These are phyloP conservation scores for Podiceps cristatus DNA, from an alignment of 2,113 vertebrate species.

Conservation along the genomic window DNA sequence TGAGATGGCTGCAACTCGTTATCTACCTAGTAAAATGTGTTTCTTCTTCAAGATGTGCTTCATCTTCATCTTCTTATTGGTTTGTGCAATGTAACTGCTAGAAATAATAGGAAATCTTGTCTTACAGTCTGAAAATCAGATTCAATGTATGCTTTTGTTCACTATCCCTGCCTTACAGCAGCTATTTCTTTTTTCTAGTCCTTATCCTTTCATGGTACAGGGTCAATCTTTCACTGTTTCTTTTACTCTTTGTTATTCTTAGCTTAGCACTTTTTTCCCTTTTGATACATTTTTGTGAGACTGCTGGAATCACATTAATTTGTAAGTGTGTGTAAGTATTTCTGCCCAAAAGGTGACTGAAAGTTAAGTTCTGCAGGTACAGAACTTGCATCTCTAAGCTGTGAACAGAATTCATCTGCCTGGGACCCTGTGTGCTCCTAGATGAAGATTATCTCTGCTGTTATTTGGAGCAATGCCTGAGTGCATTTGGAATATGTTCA, in stretches of 20 bases:
- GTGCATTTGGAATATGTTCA: not conserved
- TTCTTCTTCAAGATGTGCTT: not conserved
- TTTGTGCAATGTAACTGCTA: not conserved
- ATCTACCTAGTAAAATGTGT: not conserved
- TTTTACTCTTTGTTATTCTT: not conserved
- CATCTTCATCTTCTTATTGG: not conserved
- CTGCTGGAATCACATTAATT: not conserved
- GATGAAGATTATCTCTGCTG: not conserved
- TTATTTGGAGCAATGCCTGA: slow-evolving; percentile 8
- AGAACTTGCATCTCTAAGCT: not conserved
- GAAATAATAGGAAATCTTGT: not conserved
- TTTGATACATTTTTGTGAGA: not conserved
- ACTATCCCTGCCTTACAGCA: not conserved
- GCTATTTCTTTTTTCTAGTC: not conserved
- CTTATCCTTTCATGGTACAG: not conserved
- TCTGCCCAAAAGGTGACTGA: not conserved
- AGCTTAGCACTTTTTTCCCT: not conserved
- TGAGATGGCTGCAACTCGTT: not conserved
- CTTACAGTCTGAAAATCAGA: not conserved
- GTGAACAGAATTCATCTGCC: not conserved
- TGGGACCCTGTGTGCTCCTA: not conserved
- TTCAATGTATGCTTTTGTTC: not conserved
- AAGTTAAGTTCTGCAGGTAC: not conserved
- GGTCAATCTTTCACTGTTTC: not conserved
- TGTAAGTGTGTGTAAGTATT: not conserved